phyloP scores from a whole-genome alignment of 2,888 invertebrate species.

The Xestia xanthographa region DNA sequence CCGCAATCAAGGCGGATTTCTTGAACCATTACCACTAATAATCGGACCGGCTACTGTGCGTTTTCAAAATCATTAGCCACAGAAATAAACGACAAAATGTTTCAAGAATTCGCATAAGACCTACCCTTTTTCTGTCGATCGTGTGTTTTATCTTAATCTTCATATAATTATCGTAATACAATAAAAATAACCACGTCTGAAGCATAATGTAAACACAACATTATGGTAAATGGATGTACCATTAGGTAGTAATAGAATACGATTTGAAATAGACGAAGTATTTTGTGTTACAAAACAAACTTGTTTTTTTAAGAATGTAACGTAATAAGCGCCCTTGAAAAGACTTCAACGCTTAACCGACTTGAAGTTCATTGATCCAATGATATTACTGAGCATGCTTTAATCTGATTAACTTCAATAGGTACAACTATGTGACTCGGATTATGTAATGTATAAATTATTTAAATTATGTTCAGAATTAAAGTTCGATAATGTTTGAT shows the following conservation, averaged over 20 bases:
- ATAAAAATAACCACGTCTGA: constrained; percentile 16
- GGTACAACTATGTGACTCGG: constrained; percentile 59
- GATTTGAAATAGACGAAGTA: constrained; percentile 52
- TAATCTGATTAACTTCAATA: constrained; percentile 73
- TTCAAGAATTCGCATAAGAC: constrained; percentile 53
- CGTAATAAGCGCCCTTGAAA: constrained; percentile 87
- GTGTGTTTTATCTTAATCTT: constrained; percentile 58
- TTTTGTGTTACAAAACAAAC: constrained; percentile 62
- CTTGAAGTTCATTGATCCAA: constrained; percentile 83
- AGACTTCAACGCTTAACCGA: constrained; percentile 87
- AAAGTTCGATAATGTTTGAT: constrained; percentile 25
- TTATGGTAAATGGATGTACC: constrained; percentile 43
- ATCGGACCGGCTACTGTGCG: constrained; percentile 75
- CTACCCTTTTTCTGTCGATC: constrained; percentile 57
- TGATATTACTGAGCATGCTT: constrained; percentile 73
- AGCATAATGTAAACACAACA: constrained; percentile 37
- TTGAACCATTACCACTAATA: constrained; percentile 78
- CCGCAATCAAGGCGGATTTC: constrained; percentile 80
- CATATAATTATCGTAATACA: constrained; percentile 56
- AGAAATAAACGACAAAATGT: constrained; percentile 69
- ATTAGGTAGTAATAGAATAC: constrained; percentile 40
- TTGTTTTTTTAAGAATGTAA: constrained; percentile 76
- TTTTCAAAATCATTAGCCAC: constrained; percentile 75
- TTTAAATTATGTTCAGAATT: constrained; percentile 41
- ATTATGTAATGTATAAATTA: constrained; percentile 59